A percentile compares a stretch with the other conserved stretches of the same genome.
These are phyloP conservation scores for Danio rerio DNA, from an alignment of 2,113 vertebrate species.

Conservation along the genomic window DNA sequence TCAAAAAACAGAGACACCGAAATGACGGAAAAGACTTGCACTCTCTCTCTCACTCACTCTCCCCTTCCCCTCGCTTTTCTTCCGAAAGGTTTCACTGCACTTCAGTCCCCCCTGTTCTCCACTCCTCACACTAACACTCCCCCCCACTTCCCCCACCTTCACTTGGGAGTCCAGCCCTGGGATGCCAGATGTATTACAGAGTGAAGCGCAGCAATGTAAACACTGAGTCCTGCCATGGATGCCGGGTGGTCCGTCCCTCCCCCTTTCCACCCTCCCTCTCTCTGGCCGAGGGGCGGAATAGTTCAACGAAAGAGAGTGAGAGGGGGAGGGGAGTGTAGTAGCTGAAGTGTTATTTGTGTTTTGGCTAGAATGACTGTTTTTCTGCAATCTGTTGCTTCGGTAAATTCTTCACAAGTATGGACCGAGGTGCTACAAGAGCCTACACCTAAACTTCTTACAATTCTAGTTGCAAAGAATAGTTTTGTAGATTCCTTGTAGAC, in stretches of 20 bases:
- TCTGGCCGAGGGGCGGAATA: conserved; percentile 71
- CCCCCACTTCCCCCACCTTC: conserved; percentile 76
- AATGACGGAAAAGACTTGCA: conserved; percentile 74
- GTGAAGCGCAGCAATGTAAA: conserved; percentile 98
- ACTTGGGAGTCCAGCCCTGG: conserved; percentile 92
- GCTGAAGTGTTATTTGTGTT: conserved; percentile 83
- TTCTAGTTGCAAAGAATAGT: neutral
- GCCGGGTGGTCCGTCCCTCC: conserved; percentile 92
- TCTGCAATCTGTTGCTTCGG: conserved; percentile 59
- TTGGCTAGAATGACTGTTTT: conserved; percentile 74
- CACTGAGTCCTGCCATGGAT: conserved; percentile 93
- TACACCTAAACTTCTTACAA: neutral
- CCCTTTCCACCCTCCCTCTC: conserved; percentile 64
- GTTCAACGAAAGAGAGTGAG: conserved; percentile 63
- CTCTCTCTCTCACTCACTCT: conserved; percentile 60
- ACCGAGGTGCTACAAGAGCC: neutral
- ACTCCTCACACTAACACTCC: conserved; percentile 43
- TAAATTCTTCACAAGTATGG: conserved; percentile 55
- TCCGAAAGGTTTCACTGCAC: conserved; percentile 52
- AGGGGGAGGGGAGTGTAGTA: conserved; percentile 71
- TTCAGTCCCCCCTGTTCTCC: conserved; percentile 54
- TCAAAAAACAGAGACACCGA: conserved; percentile 80
- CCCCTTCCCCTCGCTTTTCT: conserved; percentile 42
- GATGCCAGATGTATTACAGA: conserved; percentile 99
- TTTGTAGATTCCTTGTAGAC: neutral